Percentiles rank a stretch among this genome's conserved stretches.
Evolutionary conservation across 1,140 invertebrate species (phyloP).

Genomic region (Acromyrmex charruanus): DNA sequence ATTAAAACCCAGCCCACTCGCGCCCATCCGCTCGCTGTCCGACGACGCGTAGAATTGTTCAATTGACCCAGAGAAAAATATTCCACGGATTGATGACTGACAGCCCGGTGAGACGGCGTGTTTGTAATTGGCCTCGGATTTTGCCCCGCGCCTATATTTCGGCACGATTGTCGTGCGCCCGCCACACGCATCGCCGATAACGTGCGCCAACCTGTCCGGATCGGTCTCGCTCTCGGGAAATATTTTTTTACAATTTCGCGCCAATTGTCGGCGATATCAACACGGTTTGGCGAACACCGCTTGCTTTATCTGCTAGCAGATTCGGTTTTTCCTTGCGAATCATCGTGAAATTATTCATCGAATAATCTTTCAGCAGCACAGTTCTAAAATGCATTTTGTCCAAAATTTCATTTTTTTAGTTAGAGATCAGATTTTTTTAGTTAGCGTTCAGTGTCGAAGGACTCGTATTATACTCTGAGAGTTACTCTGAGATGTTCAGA

Average conservation of each 20-base stretch:
- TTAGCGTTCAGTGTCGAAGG: too few relatives aligned
- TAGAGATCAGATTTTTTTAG: too few relatives aligned
- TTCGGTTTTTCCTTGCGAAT: neutral
- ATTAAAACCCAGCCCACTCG: constrained; percentile 36
- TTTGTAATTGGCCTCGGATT: constrained; percentile 59
- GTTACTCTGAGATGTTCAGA: too few relatives aligned
- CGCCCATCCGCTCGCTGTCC: constrained; percentile 29
- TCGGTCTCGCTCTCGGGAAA: constrained; percentile 18
- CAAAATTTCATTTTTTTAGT: too few relatives aligned
- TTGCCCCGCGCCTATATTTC: constrained; percentile 50
- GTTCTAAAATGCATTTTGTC: too few relatives aligned
- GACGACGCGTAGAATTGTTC: constrained; percentile 61
- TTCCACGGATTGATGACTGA: constrained; percentile 64
- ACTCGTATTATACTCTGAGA: too few relatives aligned
- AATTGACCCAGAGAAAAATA: constrained; percentile 67
- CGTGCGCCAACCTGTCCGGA: neutral
- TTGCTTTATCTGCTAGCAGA: neutral
- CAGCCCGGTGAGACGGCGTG: constrained; percentile 50
- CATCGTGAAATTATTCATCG: neutral
- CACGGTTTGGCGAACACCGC: neutral
- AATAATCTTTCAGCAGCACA: neutral
- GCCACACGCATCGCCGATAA: constrained; percentile 33
- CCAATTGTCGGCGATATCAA: constrained; percentile 44
- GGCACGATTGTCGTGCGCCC: constrained; percentile 42
- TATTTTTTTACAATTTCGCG: constrained; percentile 57